Base-by-base conservation (phyloP, 2,888 invertebrate genomes). In the Tolmerus cingulatus region DNA sequence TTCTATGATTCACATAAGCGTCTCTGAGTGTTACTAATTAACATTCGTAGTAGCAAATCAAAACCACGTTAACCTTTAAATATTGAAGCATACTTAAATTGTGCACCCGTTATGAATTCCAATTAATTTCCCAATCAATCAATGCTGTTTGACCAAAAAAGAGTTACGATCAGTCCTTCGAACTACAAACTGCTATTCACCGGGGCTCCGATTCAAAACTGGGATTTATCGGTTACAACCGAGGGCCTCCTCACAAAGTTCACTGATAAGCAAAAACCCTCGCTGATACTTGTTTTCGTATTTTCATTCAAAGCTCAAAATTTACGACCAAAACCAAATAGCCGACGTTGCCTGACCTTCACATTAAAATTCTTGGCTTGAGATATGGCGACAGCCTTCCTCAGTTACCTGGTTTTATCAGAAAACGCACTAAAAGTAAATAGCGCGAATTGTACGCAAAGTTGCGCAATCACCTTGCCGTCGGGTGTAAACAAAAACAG, bases 321-420 rank as follows among this genome's bases (percentile, higher is more conserved):
- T 46, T 87, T 76, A 79, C 27, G 79, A 79, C 79, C 51, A 16
- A 51, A 30, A 27, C n/a, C 23, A 79, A 79, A 79, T 46, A 46
- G 51, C 51, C 23, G 51, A 14, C 27, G 43, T 51, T 27, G 46
- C 1, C 23, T 37, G 51, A 51, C 79, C 79, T 79, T 79, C 79
- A 79, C 79, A 79, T 79, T 79, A 79, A 79, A 79, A 79, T 79
- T 79, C 51, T 79, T 46, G 30, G 79, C 79, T 8, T 12, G 51
- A 37, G 76, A 76, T 51, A 51, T 9, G 14, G 79, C 27, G 30
- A 34, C 27, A 76, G 51, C 79, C 79, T 79, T 79, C 66, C 79
- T 46, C 14, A 55, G 43, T 51, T 79, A 43, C 79, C 79, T 79
- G 79, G 27, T 55, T 79, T 51, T 79, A 34, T 76, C 79, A 79